phyloP scores from a whole-genome alignment of 2,113 vertebrate species.

The Porphyrio hochstetteri region DNA sequence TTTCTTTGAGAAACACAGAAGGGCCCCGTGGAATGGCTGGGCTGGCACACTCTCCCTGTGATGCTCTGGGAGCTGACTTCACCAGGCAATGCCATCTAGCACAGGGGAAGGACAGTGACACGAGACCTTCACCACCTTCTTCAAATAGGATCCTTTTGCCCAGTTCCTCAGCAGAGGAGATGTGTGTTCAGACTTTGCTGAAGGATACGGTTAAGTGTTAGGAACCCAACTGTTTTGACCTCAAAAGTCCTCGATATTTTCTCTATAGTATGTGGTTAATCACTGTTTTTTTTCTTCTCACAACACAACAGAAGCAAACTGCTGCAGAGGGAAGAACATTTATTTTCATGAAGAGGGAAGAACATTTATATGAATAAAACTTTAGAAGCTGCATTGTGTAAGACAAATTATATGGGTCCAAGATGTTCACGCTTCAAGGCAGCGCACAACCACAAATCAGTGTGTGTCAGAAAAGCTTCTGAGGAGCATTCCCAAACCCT shows the following conservation, averaged over 20 bases:
- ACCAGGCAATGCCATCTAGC: background rate
- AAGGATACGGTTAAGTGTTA: background rate
- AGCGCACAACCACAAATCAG: background rate
- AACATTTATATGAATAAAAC: background rate
- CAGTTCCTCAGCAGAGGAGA: background rate
- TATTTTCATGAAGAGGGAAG: background rate
- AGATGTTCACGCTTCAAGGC: background rate
- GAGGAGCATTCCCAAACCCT: background rate
- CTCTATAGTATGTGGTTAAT: background rate
- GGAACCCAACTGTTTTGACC: background rate
- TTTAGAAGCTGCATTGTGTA: background rate
- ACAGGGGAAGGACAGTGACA: background rate
- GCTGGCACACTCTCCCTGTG: background rate
- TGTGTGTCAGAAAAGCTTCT: background rate
- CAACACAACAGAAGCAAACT: background rate
- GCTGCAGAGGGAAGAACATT: background rate
- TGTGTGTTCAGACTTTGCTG: background rate
- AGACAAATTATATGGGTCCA: background rate
- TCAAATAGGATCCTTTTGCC: background rate
- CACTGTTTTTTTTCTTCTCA: background rate
- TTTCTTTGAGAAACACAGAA: background rate
- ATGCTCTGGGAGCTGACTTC: background rate
- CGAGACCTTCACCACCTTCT: background rate
- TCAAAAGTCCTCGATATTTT: background rate
- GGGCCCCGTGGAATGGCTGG: fast-evolving